Percentiles rank a stretch among this genome's conserved stretches.
phyloP scores from a whole-genome alignment of 2,888 invertebrate species.

The Pardosa pseudoannulata region DNA sequence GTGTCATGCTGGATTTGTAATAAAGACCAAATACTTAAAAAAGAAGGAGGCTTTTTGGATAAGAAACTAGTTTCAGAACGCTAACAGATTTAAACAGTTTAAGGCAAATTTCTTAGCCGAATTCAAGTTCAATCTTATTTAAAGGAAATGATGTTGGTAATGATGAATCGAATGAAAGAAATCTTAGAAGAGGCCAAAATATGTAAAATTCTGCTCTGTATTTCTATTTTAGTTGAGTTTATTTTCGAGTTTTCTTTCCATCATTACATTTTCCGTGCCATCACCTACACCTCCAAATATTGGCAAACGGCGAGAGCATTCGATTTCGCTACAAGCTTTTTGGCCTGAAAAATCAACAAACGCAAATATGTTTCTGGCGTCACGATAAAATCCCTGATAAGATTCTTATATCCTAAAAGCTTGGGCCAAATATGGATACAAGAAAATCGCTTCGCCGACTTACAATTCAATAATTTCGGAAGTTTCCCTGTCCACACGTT shows the following conservation, averaged over 20 bases:
- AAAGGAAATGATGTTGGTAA: too few species aligned
- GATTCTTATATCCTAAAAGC: constrained; percentile 43
- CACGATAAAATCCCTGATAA: constrained; percentile 53
- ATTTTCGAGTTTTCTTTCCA: not conserved
- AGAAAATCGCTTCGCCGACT: constrained; percentile 54
- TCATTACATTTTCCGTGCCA: not conserved
- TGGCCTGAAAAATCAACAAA: constrained; percentile 11
- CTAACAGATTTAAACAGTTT: too few species aligned
- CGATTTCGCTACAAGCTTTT: constrained; percentile 20
- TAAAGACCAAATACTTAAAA: too few species aligned
- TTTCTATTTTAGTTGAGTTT: not conserved
- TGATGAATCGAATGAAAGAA: not conserved
- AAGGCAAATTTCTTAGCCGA: too few species aligned
- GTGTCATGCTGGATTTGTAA: too few species aligned
- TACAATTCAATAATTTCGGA: constrained; percentile 64
- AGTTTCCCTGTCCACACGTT: constrained; percentile 32
- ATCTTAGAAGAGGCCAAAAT: too few species aligned
- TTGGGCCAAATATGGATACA: constrained; percentile 46
- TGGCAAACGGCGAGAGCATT: constrained; percentile 11
- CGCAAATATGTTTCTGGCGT: constrained; percentile 27
- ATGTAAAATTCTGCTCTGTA: not conserved
- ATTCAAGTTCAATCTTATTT: too few species aligned
- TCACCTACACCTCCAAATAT: not conserved
- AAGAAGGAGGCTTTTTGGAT: too few species aligned
- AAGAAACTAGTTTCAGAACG: too few species aligned